Percentiles rank a stretch among this genome's conserved stretches.
phyloP scores from a whole-genome alignment of 1,140 invertebrate genomes.

The Cotesia glomerata region DNA sequence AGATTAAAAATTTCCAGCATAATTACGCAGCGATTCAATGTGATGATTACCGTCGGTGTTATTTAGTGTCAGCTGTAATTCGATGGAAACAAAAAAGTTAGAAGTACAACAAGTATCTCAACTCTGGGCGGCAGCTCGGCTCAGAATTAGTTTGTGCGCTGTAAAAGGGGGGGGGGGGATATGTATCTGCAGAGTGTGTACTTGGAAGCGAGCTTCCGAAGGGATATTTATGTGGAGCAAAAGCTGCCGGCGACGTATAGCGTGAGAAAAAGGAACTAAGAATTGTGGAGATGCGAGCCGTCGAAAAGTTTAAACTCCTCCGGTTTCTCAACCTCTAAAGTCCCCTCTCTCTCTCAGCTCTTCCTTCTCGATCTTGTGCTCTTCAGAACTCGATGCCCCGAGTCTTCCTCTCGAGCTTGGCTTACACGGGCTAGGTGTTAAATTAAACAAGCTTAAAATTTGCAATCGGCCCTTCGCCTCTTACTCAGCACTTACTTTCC shows the following conservation, averaged over 20 bases:
- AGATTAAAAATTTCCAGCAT: too few species aligned
- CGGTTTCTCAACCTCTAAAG: neutral
- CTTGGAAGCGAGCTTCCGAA: too few species aligned
- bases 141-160: too few species aligned
- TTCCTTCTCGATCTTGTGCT: constrained; percentile 32
- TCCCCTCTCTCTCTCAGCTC: neutral
- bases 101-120: too few species aligned
- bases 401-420: constrained; percentile 32
- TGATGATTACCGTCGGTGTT: neutral
- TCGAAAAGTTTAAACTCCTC: constrained; percentile 53
- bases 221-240: too few species aligned
- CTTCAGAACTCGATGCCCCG: constrained; percentile 34
- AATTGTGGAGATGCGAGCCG: constrained; percentile 40
- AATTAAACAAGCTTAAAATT: constrained; percentile 61
- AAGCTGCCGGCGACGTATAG: too few species aligned
- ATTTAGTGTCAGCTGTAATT: neutral
- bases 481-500: constrained; percentile 19
- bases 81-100: too few species aligned
- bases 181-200: too few species aligned
- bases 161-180: too few species aligned
- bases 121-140: too few species aligned
- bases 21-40: neutral
- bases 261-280: constrained; percentile 17
- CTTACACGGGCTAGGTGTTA: constrained; percentile 50
- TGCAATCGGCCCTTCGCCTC: constrained; percentile 38